Evolutionary conservation across 2,888 invertebrate genomes (phyloP).

Genomic region (Agriopis leucophaearia): DNA sequence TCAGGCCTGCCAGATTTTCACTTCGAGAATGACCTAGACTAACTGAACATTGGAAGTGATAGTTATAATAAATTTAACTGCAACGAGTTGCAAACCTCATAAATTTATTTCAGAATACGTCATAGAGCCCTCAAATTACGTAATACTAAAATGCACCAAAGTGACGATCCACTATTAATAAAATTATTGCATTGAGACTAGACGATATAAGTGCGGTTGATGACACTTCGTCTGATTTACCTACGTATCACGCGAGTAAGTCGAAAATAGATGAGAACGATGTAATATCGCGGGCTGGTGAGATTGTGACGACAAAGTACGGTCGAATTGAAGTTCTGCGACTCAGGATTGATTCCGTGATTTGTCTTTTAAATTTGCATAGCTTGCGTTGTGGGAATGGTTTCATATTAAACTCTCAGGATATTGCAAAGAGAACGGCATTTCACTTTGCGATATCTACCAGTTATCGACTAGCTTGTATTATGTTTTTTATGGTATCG

Average conservation of each 20-base stretch:
- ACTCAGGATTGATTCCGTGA: slow-evolving; percentile 10
- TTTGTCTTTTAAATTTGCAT: slow-evolving; percentile 19
- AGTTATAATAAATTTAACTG: not conserved
- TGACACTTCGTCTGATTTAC: slow-evolving; percentile 28
- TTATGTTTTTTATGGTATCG: not conserved
- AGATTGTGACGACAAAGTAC: slow-evolving; percentile 12
- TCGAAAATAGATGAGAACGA: slow-evolving; percentile 19
- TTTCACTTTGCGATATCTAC: not conserved
- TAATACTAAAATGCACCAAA: slow-evolving; percentile 3
- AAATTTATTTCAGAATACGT: not conserved
- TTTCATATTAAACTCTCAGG: not conserved
- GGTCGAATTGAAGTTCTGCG: slow-evolving; percentile 2
- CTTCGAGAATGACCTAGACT: not conserved
- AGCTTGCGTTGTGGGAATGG: not conserved
- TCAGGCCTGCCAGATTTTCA: no score
- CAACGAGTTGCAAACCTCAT: no score
- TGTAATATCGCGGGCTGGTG: slow-evolving; percentile 9
- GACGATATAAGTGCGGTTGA: slow-evolving; percentile 24
- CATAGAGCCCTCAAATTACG: not conserved
- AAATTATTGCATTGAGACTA: slow-evolving; percentile 23
- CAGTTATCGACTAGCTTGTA: not conserved
- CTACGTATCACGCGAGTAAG: slow-evolving; percentile 21
- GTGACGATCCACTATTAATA: slow-evolving; percentile 18
- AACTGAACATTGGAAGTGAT: not conserved
- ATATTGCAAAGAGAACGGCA: not conserved